Evolutionary conservation across 2,888 invertebrate genomes (phyloP).

Genomic region (Hydriomena furcata): DNA sequence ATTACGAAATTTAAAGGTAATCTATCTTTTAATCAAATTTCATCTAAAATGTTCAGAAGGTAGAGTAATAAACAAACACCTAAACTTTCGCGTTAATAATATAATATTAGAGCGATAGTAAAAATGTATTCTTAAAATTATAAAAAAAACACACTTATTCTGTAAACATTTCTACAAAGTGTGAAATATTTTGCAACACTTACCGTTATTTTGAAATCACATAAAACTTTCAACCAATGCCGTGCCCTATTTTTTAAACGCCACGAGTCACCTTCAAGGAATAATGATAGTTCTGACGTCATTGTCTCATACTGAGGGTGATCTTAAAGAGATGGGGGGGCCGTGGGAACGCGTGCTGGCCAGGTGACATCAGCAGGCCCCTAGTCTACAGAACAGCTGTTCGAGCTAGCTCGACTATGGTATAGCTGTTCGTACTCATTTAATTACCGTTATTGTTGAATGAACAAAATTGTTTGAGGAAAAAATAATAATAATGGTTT

Average conservation of each 20-base stretch:
- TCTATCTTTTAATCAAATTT: too few relatives aligned
- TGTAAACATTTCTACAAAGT: too few relatives aligned
- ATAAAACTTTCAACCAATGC: neutral
- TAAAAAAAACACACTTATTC: too few relatives aligned
- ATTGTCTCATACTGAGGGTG: conserved; percentile 44
- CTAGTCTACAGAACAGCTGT: conserved; percentile 60
- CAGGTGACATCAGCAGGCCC: conserved; percentile 67
- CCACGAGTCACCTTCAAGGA: conserved; percentile 57
- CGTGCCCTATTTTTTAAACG: conserved; percentile 35
- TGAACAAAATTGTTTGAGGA: too few relatives aligned
- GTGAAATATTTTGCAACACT: conserved; percentile 15
- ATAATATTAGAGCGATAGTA: too few relatives aligned
- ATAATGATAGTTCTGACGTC: conserved; percentile 54
- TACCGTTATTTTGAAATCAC: conserved; percentile 12
- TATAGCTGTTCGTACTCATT: conserved; percentile 3
- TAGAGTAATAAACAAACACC: too few relatives aligned
- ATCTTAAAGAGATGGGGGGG: conserved; percentile 55
- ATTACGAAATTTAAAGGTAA: too few relatives aligned
- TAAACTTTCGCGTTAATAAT: too few relatives aligned
- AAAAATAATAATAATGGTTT: too few relatives aligned
- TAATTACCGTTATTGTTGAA: conserved; percentile 7
- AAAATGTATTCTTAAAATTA: too few relatives aligned
- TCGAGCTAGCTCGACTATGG: conserved; percentile 32
- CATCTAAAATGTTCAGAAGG: too few relatives aligned
- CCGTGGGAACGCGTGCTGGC: conserved; percentile 76